Evolutionary conservation across 1,140 invertebrate species (phyloP).

Genomic region (Stenopsyche tienmushanensis): DNA sequence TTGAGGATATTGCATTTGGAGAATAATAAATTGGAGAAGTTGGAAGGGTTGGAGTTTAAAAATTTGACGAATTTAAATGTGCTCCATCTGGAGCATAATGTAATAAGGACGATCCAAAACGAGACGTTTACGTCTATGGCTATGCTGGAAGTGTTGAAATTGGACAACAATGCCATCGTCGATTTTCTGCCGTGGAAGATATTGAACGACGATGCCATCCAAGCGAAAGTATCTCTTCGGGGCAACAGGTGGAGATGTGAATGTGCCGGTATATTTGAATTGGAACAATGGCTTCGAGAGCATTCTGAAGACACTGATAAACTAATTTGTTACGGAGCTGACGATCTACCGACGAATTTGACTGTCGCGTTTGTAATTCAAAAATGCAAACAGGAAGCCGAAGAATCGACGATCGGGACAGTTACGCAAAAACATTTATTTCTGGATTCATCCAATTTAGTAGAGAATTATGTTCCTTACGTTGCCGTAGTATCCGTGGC

Average conservation of each 20-base stretch:
- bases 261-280: conserved; percentile 63
- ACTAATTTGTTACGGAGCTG: conserved; percentile 53
- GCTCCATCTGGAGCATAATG: conserved; percentile 79
- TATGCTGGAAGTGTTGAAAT: conserved; percentile 71
- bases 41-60: conserved; percentile 79
- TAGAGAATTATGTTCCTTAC: conserved; percentile 73
- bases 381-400: conserved; percentile 50
- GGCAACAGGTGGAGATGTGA: conserved; percentile 75
- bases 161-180: conserved; percentile 78
- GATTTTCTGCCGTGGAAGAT: conserved; percentile 75
- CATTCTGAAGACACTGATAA: conserved; percentile 54
- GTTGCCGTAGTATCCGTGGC: conserved; percentile 75
- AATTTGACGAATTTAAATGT: conserved; percentile 71
- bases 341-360: conserved; percentile 52
- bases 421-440: conserved; percentile 58
- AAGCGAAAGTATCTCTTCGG: conserved; percentile 62
- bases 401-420: conserved; percentile 52
- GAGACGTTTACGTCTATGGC: conserved; percentile 73
- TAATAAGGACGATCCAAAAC: conserved; percentile 71
- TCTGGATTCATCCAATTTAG: conserved; percentile 54
- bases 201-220: conserved; percentile 53
- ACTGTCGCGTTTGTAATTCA: conserved; percentile 52
- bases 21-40: conserved; percentile 72
- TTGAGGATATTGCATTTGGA: conserved; percentile 75
- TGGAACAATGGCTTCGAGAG: conserved; percentile 64